Evolutionary conservation across 2,888 invertebrate genomes (phyloP).

Genomic region (Slavum lentiscoides): DNA sequence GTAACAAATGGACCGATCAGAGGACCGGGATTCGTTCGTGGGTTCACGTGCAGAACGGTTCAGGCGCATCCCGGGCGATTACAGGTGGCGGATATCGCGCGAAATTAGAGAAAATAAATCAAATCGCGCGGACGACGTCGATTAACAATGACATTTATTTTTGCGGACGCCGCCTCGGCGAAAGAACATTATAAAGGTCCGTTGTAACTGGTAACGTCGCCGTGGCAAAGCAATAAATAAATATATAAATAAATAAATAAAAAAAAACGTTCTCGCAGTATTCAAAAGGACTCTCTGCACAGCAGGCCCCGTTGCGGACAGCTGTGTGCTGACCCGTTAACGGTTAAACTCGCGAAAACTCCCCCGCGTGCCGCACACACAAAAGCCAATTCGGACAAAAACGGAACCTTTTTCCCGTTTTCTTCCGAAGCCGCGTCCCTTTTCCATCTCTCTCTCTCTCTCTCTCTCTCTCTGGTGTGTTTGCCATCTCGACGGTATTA

Average conservation of each 20-base stretch:
- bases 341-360: conserved; percentile 49
- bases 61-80: too few relatives aligned
- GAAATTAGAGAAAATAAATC: background rate
- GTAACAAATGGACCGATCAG: too few relatives aligned
- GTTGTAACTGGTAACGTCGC: background rate
- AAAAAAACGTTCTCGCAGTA: background rate
- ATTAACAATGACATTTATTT: conserved; percentile 25
- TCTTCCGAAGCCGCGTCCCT: background rate
- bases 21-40: too few relatives aligned
- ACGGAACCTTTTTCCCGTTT: conserved; percentile 17
- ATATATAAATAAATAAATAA: background rate
- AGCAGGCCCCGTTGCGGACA: conserved; percentile 39
- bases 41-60: too few relatives aligned
- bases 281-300: conserved; percentile 34
- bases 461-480: too few relatives aligned
- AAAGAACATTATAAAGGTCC: background rate
- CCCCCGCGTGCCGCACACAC: background rate
- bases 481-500: too few relatives aligned
- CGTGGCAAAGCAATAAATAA: conserved; percentile 29
- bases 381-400: conserved; percentile 48
- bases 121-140: background rate
- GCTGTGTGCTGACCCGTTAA: conserved; percentile 51
- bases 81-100: background rate
- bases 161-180: background rate
- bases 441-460: too few relatives aligned